Base-by-base conservation (phyloP, 2,113 vertebrate genomes). In the Xenopus laevis region DNA sequence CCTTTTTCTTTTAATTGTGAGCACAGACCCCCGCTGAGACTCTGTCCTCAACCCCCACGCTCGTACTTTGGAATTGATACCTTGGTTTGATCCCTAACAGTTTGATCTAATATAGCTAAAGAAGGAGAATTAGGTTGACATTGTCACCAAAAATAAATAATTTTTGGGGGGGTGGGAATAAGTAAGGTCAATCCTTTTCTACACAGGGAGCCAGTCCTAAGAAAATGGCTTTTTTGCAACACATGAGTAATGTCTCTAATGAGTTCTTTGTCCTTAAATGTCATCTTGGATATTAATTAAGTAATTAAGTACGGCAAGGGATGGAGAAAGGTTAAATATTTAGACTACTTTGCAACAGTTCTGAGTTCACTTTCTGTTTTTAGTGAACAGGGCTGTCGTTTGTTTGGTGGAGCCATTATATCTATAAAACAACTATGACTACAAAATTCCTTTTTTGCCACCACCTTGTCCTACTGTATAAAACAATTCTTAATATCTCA, bases 191-290 rank as follows among this genome's bases (percentile, higher is more conserved):
- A 6, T 13, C 52, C 13, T 17, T 13, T 9, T 15, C 55, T 18
- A 40, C 15, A 16, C 40, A 40, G 17, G 44, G 79, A 82, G 68
- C 68, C 83, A 79, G 45, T 69, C 72, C 64, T 53, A n/a, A 65
- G 50, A 65, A 65, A 53, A 64, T 33, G 27, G 27, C 10, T 65
- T 55, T 65, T n/a, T 15, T 72, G 77, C 78, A 79, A 79, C 79
- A 70, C 68, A 65, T 81, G 83, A 81, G 77, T 81, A 73, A 84
- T 80, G 78, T 77, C 17, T 40, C 68, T 77, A 81, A 81, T 74
- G 68, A 80, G 77, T 80, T 84, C 79, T 85, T 81, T 79, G 78
- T 80, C 80, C 80, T 79, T 71, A 75, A 76, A 78, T 74, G 55
- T 74, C 72, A 52, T 67, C 65, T 50, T 60, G 65, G 72, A 74